Base-by-base conservation (phyloP, 2,888 invertebrate species). In the Pyralis farinalis region DNA sequence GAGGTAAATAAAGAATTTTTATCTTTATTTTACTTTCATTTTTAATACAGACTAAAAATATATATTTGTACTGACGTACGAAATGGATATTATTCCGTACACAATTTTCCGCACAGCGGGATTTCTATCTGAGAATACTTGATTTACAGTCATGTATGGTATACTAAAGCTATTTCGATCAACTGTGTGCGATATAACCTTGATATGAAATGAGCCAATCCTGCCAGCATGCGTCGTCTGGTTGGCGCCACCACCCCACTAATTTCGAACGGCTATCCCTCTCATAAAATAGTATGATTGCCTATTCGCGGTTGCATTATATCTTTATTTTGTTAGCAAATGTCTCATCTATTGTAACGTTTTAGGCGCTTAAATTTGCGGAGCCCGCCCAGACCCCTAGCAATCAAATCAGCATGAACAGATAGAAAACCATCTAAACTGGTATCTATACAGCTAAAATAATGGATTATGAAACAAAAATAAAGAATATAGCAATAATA, bases 231-330 rank as follows among this genome's bases (percentile, higher is more conserved):
- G 60, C 49, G 52, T 62, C 58, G 71, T 53, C 71, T 55, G 25
- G 39, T 40, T 51, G 83, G 80, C 83, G 83, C 83, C 83, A 55
- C 53, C 63, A 60, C 78, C 77, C 77, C 51, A 61, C 54, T 53
- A 63, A 69, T 61, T 61, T 56, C 59, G 55, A 53, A 49, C 59
- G 56, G 53, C 60, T 58, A 63, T 63, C 51, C 62, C 60, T 63
- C 58, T 43, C 71, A 76, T 66, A 69, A 66, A 70, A 64, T 55
- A 55, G 45, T 55, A 62, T 56, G 54, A 66, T 61, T 56, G 52
- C 58, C 59, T 58, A 57, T 51, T 53, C 49, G 46, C 48, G 51
- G 55, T 57, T 51, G 49, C 58, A 66, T 63, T 58, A 65, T 62
- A 62, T 63, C 63, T 71, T 71, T 70, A 74, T 71, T 70, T 63